Percentiles rank a stretch among this genome's conserved stretches.
Evolutionary conservation across 2,797 vertebrate species (phyloP).

Genomic region (Vespertilio murinus): DNA sequence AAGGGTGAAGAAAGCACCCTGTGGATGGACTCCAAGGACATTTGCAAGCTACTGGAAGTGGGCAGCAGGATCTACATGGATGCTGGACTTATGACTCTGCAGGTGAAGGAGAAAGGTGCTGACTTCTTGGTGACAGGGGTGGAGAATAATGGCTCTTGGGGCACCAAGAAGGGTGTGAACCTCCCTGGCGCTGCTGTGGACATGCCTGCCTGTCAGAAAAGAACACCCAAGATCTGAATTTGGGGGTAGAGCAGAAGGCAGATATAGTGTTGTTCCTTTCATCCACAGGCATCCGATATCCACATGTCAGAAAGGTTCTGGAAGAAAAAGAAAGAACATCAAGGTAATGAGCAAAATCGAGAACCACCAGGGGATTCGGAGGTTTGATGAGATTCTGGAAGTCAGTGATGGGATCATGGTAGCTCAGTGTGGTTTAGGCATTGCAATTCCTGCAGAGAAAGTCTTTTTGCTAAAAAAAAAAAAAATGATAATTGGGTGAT

Average conservation of each 20-base stretch:
- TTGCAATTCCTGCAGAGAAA: constrained; percentile 97
- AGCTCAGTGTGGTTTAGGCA: constrained; percentile 94
- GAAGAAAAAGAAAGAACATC: constrained; percentile 96
- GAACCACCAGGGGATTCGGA: constrained; percentile 96
- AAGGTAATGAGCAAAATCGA: constrained; percentile 99
- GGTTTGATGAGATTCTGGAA: constrained; percentile 98
- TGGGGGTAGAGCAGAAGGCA: constrained; percentile 92
- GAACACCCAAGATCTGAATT: constrained; percentile 94
- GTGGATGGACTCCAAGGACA: constrained; percentile 98
- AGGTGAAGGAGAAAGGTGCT: constrained; percentile 91
- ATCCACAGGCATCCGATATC: constrained; percentile 94
- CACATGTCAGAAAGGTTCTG: constrained; percentile 91
- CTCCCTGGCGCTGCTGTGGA: constrained; percentile 95
- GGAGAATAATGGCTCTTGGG: constrained; percentile 93
- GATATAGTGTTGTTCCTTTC: constrained; percentile 99
- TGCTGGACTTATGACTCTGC: constrained; percentile 94
- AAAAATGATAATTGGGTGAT: constrained; percentile 99
- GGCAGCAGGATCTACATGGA: constrained; percentile 97
- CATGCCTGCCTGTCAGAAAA: constrained; percentile 94
- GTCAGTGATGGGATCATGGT: constrained; percentile 99
- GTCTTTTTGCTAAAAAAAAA: constrained; percentile 98
- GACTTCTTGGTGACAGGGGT: constrained; percentile 91
- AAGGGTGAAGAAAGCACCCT: constrained; percentile 91
- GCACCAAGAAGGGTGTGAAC: constrained; percentile 98
- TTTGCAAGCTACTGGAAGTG: constrained; percentile 91